Evolutionary conservation across 2,113 vertebrate species (phyloP), one percentile per base, ranked within the genome.

Genomic region (Rhagologus leucostigma): DNA sequence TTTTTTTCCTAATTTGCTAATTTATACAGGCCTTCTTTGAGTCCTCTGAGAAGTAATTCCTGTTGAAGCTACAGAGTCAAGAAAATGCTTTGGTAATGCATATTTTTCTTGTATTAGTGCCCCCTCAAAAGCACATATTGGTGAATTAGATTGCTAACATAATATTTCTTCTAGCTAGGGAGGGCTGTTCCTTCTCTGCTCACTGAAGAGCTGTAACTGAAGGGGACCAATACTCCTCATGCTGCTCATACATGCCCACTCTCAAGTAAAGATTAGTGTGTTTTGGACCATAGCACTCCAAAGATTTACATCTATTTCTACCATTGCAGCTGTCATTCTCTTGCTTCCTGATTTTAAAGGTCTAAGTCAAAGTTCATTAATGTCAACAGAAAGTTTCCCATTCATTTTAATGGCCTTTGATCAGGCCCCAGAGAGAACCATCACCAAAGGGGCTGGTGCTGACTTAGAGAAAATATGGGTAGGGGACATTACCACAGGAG

Each of bases 261-360:
- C 49, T 19, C n/a, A 85, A 42, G 42, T 26, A 30, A 90, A 68
- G 30, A 47, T 52, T 52, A 35, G 44, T 75, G 18, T 2, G 0
- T 62, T 96, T 93, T 83, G 47, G 64, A 87, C 55, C 15, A 81
- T 30, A 75, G 3, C 11, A 55, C 8, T 67, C 35, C 60, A 64
- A 71, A 78, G 32, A 33, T 91, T 89, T 87, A 33, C 42, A 63
- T 53, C 27, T 81, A 18, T 82, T 91, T 84, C 68, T 81, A 71
- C 21, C 14, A 81, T 33, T 78, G 55, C n/a, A 84, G 23, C 37
- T 77, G 20, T 35, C 33, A 69, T 62, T 52, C 8, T 81, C 23
- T 62, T 77, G 8, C 21, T 81, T 53, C 23, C 20, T 41, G 18
- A 47, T 59, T 89, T 87, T 65, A 75, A 81, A 87, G 18, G 26